These are phyloP conservation scores for Papilio polyxenes DNA, from an alignment of 1,140 invertebrate species.

Conservation along the genomic window DNA sequence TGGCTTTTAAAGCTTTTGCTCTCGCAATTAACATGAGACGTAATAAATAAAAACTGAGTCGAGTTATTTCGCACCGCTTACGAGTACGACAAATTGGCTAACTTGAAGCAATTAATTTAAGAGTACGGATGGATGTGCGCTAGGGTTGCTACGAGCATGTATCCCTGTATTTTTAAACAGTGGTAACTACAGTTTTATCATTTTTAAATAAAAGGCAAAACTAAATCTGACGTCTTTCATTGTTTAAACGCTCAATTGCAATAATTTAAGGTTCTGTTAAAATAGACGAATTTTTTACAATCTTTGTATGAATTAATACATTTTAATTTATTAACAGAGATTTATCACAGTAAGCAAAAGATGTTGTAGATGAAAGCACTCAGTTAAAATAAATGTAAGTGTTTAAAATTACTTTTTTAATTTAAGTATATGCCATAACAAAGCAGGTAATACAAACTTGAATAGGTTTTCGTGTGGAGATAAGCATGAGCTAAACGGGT, in stretches of 20 bases:
- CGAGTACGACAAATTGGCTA: conserved; percentile 38
- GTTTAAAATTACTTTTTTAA: too few relatives aligned
- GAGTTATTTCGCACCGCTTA: conserved; percentile 36
- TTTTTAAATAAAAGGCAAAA: not conserved
- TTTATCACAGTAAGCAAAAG: too few relatives aligned
- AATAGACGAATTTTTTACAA: too few relatives aligned
- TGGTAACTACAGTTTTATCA: not conserved
- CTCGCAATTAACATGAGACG: conserved; percentile 57
- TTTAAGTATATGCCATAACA: not conserved
- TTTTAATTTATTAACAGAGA: too few relatives aligned
- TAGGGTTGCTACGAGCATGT: conserved; percentile 9
- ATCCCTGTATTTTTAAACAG: not conserved
- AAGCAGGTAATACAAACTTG: conserved; percentile 6
- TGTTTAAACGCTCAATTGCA: too few relatives aligned
- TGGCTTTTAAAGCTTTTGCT: conserved; percentile 53
- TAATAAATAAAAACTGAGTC: conserved; percentile 51
- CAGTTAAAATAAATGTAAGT: not conserved
- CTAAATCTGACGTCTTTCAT: too few relatives aligned
- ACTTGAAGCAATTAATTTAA: conserved; percentile 39
- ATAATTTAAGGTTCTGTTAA: too few relatives aligned
- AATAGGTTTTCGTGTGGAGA: conserved; percentile 46
- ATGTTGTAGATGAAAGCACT: too few relatives aligned
- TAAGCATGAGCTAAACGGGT: conserved; percentile 62
- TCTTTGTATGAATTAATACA: too few relatives aligned
- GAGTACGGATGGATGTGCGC: conserved; percentile 27